These are phyloP conservation scores for Hipposideros larvatus DNA, from an alignment of 2,797 vertebrate species.

Conservation along the genomic window DNA sequence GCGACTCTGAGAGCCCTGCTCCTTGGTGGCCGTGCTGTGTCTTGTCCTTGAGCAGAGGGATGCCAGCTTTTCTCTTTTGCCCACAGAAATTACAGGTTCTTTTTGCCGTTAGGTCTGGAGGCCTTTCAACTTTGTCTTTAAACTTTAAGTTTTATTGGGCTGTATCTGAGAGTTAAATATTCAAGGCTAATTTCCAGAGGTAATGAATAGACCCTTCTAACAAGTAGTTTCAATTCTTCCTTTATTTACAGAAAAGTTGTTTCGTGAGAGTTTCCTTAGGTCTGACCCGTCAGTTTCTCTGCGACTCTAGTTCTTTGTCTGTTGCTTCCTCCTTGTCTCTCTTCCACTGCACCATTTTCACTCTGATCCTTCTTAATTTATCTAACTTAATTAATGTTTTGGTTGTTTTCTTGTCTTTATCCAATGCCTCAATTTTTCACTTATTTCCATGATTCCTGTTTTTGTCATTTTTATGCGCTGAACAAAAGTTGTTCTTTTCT, in stretches of 20 bases:
- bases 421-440: background rate
- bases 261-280: background rate
- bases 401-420: background rate
- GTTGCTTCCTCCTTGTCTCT: background rate
- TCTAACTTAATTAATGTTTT: background rate
- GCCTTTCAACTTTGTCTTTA: background rate
- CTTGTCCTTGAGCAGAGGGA: background rate
- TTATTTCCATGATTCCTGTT: background rate
- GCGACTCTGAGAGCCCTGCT: too few species aligned
- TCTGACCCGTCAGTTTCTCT: background rate
- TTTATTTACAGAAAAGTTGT: background rate
- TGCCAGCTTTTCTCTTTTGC: background rate
- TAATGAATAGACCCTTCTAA: background rate
- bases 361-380: too few species aligned
- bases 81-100: background rate
- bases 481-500: background rate
- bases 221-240: background rate
- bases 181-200: background rate
- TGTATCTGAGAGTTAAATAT: background rate
- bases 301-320: background rate
- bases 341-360: background rate
- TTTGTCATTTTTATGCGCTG: background rate
- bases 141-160: background rate
- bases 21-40: too few species aligned
- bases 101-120: background rate